Conservation (phyloP, 2,888 invertebrate genomes). For the Lasius fuliginosus region DNA sequence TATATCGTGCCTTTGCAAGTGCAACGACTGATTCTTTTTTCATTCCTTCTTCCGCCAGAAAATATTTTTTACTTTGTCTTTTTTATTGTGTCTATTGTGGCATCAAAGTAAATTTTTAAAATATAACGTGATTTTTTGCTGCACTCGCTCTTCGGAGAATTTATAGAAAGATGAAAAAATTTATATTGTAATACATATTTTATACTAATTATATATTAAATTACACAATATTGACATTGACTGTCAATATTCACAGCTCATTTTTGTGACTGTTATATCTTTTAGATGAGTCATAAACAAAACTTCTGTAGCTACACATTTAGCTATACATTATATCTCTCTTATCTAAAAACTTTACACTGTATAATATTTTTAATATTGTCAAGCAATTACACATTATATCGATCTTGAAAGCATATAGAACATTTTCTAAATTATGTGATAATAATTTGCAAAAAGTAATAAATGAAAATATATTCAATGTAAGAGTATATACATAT, state of each 20-base stretch:
- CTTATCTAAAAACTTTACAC: too few species aligned
- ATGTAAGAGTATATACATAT: neutral
- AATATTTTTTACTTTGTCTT: neutral
- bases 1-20: conserved; percentile 21
- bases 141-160: neutral
- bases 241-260: too few species aligned
- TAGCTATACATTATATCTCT: too few species aligned
- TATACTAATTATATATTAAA: neutral
- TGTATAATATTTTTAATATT: too few species aligned
- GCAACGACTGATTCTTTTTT: neutral
- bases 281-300: too few species aligned
- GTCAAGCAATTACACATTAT: too few species aligned
- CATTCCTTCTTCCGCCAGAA: conserved; percentile 8
- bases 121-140: neutral
- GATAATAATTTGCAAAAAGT: neutral
- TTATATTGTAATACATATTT: neutral
- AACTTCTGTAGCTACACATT: too few species aligned
- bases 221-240: too few species aligned
- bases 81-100: neutral
- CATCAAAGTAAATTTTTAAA: neutral
- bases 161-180: neutral
- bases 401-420: neutral
- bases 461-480: neutral
- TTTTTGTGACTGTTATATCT: too few species aligned
- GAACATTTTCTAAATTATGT: neutral